Conservation (phyloP, 2,113 vertebrate genomes). For the Guaruba guarouba region DNA sequence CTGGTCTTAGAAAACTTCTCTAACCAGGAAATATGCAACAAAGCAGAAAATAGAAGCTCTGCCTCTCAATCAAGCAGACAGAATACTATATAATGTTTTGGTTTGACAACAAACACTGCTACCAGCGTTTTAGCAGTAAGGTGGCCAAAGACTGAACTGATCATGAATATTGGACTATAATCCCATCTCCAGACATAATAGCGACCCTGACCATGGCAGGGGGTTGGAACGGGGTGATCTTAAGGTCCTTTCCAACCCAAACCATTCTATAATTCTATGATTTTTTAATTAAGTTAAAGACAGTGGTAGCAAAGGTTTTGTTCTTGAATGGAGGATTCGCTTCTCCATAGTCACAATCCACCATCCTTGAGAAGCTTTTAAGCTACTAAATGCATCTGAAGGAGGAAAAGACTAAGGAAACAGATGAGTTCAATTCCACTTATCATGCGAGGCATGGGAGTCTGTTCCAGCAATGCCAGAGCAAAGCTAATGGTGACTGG, state of each 20-base stretch:
- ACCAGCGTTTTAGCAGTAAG: background rate
- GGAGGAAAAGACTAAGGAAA: background rate
- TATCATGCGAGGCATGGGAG: fast-evolving
- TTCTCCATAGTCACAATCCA: background rate
- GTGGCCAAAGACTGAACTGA: background rate
- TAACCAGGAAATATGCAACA: background rate
- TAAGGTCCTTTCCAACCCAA: background rate
- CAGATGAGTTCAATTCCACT: fast-evolving
- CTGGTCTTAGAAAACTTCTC: background rate
- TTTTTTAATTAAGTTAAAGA: background rate
- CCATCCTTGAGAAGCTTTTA: background rate
- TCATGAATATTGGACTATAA: background rate
- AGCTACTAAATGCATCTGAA: background rate
- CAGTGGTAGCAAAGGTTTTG: background rate
- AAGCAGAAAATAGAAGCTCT: background rate
- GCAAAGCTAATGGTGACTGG: background rate
- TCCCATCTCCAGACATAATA: background rate
- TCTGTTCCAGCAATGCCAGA: background rate
- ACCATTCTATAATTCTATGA: background rate
- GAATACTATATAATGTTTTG: background rate
- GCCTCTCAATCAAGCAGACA: background rate
- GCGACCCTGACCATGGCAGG: background rate
- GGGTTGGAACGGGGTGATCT: background rate
- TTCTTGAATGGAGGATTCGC: background rate
- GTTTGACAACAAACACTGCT: background rate